A percentile compares a stretch with the other conserved stretches of the same genome.
phyloP scores from a whole-genome alignment of 2,797 vertebrate genomes.

The Taeniopygia guttata region DNA sequence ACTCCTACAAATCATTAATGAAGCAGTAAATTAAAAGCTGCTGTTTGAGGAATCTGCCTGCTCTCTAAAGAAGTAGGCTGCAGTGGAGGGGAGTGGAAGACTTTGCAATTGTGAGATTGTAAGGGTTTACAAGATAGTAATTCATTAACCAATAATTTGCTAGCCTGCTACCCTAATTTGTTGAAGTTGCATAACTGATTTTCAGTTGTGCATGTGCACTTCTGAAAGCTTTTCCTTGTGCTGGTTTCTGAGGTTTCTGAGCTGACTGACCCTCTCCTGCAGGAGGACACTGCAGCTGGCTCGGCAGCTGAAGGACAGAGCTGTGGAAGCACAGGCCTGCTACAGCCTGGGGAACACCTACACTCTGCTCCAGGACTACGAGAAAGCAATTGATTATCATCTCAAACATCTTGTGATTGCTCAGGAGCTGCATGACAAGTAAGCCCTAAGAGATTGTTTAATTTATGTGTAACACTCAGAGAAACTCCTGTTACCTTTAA shows the following conservation, averaged over 20 bases:
- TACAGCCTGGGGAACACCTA: constrained; percentile 95
- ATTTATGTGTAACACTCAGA: background rate
- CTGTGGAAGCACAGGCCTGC: constrained; percentile 93
- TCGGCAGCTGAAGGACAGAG: constrained; percentile 89
- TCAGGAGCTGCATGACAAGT: constrained; percentile 89
- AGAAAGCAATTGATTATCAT: constrained; percentile 92
- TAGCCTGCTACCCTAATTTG: background rate
- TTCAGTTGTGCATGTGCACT: background rate
- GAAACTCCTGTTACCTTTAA: background rate
- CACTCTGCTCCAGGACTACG: constrained; percentile 92
- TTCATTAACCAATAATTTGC: background rate
- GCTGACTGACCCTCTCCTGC: background rate
- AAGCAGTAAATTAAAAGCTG: background rate
- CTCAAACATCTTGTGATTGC: constrained; percentile 92
- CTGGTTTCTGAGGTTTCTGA: background rate
- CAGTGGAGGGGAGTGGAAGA: background rate
- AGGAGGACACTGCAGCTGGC: constrained; percentile 90
- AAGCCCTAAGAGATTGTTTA: background rate
- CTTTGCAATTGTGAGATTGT: background rate
- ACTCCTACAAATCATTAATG: background rate
- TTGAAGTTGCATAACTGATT: background rate
- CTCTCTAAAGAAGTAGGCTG: background rate
- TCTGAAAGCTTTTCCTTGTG: background rate
- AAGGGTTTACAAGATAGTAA: background rate
- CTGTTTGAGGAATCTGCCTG: background rate